Evolutionary conservation across 2,888 invertebrate species (phyloP).

Genomic region (Zygaena filipendulae): DNA sequence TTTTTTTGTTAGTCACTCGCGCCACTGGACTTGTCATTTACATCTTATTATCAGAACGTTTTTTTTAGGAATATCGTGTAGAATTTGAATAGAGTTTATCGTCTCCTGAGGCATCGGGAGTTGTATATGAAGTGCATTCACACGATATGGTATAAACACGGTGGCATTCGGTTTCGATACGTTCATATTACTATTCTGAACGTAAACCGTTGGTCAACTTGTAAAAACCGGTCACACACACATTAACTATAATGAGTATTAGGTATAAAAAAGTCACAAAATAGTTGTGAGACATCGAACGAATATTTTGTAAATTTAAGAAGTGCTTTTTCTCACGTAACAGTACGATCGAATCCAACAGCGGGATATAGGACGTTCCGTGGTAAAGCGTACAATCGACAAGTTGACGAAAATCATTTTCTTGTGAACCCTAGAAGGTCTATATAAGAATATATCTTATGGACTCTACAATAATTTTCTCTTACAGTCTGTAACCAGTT

Average conservation of each 20-base stretch:
- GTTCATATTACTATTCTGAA: no score
- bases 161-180: slow-evolving; percentile 1
- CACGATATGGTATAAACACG: slow-evolving; percentile 33
- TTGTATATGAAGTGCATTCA: slow-evolving; percentile 49
- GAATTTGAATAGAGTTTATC: slow-evolving; percentile 47
- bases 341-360: no score
- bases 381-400: slow-evolving; percentile 49
- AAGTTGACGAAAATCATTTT: slow-evolving; percentile 58
- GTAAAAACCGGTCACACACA: no score
- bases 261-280: no score
- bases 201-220: no score
- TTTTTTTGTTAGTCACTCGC: slow-evolving; percentile 36
- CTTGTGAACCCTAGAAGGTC: slow-evolving; percentile 55
- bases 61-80: slow-evolving; percentile 54
- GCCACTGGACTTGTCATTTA: slow-evolving; percentile 49
- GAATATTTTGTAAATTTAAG: no score
- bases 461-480: slow-evolving; percentile 23
- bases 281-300: no score
- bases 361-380: no score
- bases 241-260: no score
- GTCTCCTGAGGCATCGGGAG: slow-evolving; percentile 32
- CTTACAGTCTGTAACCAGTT: slow-evolving; percentile 29
- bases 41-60: slow-evolving; percentile 56
- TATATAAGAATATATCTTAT: no score
- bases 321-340: no score